Base-by-base conservation (phyloP, 92 coral and sea anemone species). In the Micromussa lordhowensis region DNA sequence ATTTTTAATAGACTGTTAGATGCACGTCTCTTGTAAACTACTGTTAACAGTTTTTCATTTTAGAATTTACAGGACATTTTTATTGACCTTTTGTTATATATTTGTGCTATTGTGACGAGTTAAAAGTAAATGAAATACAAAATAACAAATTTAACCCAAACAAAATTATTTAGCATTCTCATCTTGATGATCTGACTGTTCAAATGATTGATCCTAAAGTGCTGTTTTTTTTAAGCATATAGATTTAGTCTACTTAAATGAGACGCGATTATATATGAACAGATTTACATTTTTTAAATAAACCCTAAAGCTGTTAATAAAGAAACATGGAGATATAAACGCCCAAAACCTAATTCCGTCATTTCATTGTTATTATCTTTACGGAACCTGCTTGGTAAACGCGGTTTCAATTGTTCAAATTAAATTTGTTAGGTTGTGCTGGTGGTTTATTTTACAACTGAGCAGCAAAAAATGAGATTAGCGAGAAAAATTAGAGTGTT, bases 401-500 rank as follows among this genome's bases (percentile, higher is more conserved):
- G 15, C 36, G 40, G 77, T 71, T 34, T 71, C 77, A 71, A 32
- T 71, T 71, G 77, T 71, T 71, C 16, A 61, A 61, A n/a, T 59
- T 61, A 32, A 71, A 73, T 73, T 73, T 38, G 17, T 35, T 49
- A 73, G 78, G 44, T 35, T 73, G 24, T 36, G 53, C 78, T 19
- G 78, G 78, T 73, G 78, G 53, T 19, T 38, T 7, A 36, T 73
- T 21, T 73, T 73, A 4, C 48, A 4, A 19, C 26, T 73, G 0
- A n/a, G 49, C 78, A 36, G 12, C 17, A 66, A 66, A 26, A 66
- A 66, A 26, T 31, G 32, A 10, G 22, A 55, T 55, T 15, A 55
- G 61, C 61, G 18, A 15, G 61, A 15, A 55, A 55, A 55, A 16
- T 55, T 0, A 21, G 61, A 16, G 18, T 55, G 61, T 55, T 19